These are phyloP conservation scores for Heliconius ismenius DNA, from an alignment of 2,888 invertebrate genomes.

Conservation along the genomic window DNA sequence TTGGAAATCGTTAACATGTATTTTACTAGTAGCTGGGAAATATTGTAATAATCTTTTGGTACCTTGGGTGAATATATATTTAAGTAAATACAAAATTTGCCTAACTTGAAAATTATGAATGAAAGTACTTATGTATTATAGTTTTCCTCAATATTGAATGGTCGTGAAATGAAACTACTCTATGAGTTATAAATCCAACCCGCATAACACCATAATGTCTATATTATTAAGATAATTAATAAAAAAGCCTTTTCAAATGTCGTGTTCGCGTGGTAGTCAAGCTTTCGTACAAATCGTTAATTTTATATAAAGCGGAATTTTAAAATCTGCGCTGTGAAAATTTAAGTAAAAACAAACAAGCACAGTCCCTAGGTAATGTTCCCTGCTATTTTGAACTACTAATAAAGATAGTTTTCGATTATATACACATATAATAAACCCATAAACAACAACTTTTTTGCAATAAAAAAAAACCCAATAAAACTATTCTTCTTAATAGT, in stretches of 20 bases:
- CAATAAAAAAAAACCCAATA: too few species aligned
- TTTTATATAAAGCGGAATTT: conserved; percentile 1
- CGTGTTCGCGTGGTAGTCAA: background rate
- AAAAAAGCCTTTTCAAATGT: conserved; percentile 2
- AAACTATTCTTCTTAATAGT: too few species aligned
- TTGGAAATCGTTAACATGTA: background rate
- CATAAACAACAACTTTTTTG: too few species aligned
- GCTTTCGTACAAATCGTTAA: conserved; percentile 5
- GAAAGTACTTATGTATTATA: background rate
- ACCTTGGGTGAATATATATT: background rate
- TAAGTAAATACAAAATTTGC: background rate
- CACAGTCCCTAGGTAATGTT: too few species aligned
- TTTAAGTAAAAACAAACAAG: background rate
- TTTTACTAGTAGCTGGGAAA: background rate
- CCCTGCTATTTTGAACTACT: too few species aligned
- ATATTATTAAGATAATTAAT: conserved; percentile 7
- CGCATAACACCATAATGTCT: background rate
- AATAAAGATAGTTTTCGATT: too few species aligned
- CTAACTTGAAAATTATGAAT: background rate
- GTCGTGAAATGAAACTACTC: conserved; percentile 3
- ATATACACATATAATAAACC: too few species aligned
- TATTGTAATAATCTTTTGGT: conserved; percentile 28
- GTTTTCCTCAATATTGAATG: background rate
- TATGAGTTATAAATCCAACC: conserved; percentile 1
- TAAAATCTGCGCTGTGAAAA: background rate